Conservation (phyloP, 2,888 invertebrate species). For the Watsonalla binaria region DNA sequence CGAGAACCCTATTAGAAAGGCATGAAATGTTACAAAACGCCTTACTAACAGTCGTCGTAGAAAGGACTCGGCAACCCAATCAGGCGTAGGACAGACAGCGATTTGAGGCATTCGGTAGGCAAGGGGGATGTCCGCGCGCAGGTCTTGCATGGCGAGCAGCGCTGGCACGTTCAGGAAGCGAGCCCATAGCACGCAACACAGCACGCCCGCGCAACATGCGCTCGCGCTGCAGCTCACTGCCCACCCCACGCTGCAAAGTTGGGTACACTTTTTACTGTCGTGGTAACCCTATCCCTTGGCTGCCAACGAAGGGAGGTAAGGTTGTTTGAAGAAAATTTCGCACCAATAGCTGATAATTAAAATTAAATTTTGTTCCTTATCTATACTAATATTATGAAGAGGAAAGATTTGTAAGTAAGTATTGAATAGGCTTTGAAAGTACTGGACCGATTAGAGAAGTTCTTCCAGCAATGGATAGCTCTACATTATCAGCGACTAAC, state of each 20-base stretch:
- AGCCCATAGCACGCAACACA: conserved; percentile 60
- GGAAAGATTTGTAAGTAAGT: too few relatives aligned
- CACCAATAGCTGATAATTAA: too few relatives aligned
- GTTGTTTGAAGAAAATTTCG: too few relatives aligned
- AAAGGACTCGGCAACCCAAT: conserved; percentile 30
- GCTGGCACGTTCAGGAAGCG: conserved; percentile 57
- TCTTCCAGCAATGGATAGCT: too few relatives aligned
- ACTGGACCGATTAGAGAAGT: too few relatives aligned
- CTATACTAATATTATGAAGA: too few relatives aligned
- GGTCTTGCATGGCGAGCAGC: conserved; percentile 39
- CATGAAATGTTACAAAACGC: background rate
- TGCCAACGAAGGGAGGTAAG: too few relatives aligned
- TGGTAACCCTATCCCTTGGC: too few relatives aligned
- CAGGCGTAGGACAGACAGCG: conserved; percentile 44
- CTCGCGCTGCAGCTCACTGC: conserved; percentile 48
- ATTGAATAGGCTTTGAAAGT: too few relatives aligned
- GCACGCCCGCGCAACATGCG: conserved; percentile 53
- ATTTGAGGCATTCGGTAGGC: conserved; percentile 35
- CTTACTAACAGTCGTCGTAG: conserved; percentile 36
- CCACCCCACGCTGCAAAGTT: conserved; percentile 45
- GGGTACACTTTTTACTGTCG: background rate
- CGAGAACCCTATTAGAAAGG: too few relatives aligned
- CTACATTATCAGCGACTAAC: too few relatives aligned
- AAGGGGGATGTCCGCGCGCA: conserved; percentile 10
- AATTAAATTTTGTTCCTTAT: too few relatives aligned